Conservation (phyloP, 2,797 vertebrate species). For the Crypturellus tataupa region DNA sequence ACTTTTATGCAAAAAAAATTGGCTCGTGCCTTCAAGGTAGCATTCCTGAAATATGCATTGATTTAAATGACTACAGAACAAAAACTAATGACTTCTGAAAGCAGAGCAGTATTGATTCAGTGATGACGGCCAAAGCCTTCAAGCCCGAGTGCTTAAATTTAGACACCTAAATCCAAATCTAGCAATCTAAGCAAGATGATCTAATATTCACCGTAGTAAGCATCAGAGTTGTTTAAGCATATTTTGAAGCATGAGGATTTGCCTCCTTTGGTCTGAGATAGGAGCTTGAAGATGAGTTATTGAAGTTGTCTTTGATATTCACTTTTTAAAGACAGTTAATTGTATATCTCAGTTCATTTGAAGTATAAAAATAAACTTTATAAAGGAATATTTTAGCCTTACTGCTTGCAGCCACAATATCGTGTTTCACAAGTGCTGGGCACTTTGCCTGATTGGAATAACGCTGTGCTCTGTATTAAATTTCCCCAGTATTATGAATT, state of each 20-base stretch:
- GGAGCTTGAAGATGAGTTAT: too few species aligned
- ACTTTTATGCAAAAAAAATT: not conserved
- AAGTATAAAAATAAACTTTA: not conserved
- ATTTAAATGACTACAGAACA: conserved; percentile 38
- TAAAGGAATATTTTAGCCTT: not conserved
- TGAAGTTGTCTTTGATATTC: not conserved
- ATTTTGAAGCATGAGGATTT: not conserved
- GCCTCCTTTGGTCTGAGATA: not conserved
- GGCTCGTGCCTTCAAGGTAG: not conserved
- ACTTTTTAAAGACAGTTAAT: not conserved
- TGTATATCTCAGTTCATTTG: too few species aligned
- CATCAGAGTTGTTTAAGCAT: not conserved
- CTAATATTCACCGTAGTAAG: not conserved
- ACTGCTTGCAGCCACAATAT: not conserved
- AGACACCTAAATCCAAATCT: not conserved
- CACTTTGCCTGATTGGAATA: not conserved
- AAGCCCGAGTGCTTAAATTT: conserved; percentile 24
- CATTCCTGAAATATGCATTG: conserved; percentile 43
- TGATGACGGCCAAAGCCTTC: conserved; percentile 41
- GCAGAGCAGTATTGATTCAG: conserved; percentile 44
- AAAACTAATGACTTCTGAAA: conserved; percentile 57
- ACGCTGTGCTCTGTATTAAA: not conserved
- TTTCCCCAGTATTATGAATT: not conserved
- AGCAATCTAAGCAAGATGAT: not conserved
- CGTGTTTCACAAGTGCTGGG: not conserved